Base-by-base conservation (phyloP, 2,888 invertebrate genomes). In the Andrena flavipes region DNA sequence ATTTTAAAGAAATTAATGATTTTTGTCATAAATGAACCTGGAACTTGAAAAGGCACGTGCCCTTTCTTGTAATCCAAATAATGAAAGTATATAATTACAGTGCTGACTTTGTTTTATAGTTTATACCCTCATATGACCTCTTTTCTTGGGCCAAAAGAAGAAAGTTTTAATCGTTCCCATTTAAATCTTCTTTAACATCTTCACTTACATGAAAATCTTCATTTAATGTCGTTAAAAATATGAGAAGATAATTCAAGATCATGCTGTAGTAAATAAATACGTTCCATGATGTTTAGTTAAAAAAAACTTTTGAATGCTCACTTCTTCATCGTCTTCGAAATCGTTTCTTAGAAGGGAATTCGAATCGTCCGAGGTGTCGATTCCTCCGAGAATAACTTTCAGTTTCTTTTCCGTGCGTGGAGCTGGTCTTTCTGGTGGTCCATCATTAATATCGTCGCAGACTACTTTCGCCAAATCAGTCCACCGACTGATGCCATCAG, bases 381-480 rank as follows among this genome's bases (percentile, higher is more conserved):
- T 42, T 13, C 23, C 54, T 13, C 49, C 23, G 0, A 76, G 63
- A 48, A 70, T 70, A 13, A 63, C 59, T 29, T 75, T 85, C n/a
- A 75, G 56, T 35, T 85, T 87, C 42, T 77, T 86, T n/a, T 83
- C 71, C 49, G 64, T 80, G n/a, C 48, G 65, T 16, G 81, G 76
- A 6, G 84, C 29, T 3, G 84, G 71, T 69, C 92, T 91, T 0
- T 90, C 80, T 1, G 89, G 89, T 30, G 93, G 92, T 10, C 91
- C 92, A 48, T 90, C 91, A 2, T 87, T 86, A 6, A 88, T 73
- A 56, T 85, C 86, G 48, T 90, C 88, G 85, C 94, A 94, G 16
- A 94, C 89, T 30, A 89, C 76, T 70, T 90, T 92, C 1, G 93
- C 92, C n/a, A 94, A 86, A 49, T 94, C 93, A 0, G 89, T 89